Base-by-base conservation (phyloP, 2,888 invertebrate genomes). In the Trichacis sp. region DNA sequence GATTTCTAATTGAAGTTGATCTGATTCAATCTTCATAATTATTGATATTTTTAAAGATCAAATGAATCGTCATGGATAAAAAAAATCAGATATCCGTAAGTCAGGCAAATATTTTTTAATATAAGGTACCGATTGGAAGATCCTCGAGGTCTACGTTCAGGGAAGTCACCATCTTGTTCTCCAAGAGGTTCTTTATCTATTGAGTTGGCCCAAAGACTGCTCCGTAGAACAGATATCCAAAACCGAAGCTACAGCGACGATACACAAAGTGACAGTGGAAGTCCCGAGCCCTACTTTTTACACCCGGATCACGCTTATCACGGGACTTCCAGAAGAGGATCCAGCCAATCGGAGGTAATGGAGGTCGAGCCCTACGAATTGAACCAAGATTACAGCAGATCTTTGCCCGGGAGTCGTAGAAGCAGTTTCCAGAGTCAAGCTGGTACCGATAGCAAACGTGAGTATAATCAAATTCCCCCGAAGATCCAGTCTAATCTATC, bases 301-400 rank as follows among this genome's bases (percentile, higher is more conserved):
- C 95, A 95, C 85, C 95, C 95, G 0, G 95, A 95, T 85, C 92
- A 93, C 83, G 94, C 94, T 1, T 94, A 92, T 90, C 80, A 84
- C 59, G 90, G 88, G 0, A 91, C 91, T 61, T 94, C 94, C 0
- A 87, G 95, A 24, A 89, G 95, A 29, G 95, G 95, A 33, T 95
- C 94, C n/a, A 94, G 94, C 40, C 94, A 95, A 80, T 95, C 94
- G 0, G 95, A 95, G 81, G 93, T 93, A 51, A 86, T 94, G 48
- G 94, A 95, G 80, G 91, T 92, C 50, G 93, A 94, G 81, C 91
- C 92, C 8, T 94, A 95, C 85, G 92, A 95, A 81, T 88, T 95
- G 48, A 93, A 91, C 61, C 93, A 93, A 82, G 94, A 94, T 84
- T 94, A 94, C 84, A 94, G 94, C 17, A 89, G 93, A 75, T 94